Conservation (phyloP, 2,888 invertebrate species). For the Dendrolimus pini region DNA sequence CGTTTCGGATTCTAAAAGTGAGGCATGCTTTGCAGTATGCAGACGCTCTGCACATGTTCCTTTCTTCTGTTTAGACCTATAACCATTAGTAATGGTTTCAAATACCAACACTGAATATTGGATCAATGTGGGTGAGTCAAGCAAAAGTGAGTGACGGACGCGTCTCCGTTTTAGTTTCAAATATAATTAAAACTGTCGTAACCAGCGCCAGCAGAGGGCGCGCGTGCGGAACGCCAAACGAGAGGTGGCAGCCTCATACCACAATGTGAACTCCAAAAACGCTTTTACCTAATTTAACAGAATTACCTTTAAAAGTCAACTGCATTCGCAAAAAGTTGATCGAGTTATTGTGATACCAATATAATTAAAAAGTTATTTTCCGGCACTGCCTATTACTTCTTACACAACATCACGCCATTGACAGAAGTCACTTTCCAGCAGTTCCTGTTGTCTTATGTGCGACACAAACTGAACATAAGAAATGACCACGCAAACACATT, state of each 20-base stretch:
- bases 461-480: too few species aligned
- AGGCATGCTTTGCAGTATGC: too few species aligned
- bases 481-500: too few species aligned
- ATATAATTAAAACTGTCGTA: neutral
- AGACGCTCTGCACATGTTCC: too few species aligned
- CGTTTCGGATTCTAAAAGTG: too few species aligned
- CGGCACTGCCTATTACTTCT: too few species aligned
- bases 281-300: neutral
- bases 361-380: neutral
- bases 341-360: neutral
- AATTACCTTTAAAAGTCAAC: neutral
- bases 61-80: too few species aligned
- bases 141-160: neutral
- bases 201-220: neutral
- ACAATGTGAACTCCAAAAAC: neutral
- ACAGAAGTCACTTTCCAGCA: too few species aligned
- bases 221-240: neutral
- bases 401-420: too few species aligned
- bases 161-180: neutral
- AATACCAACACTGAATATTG: too few species aligned
- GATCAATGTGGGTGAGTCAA: neutral
- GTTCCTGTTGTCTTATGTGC: too few species aligned
- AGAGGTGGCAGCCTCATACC: neutral
- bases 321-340: neutral
- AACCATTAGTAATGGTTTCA: too few species aligned